Evolutionary conservation across 2,797 vertebrate species (phyloP).

Genomic region (Aulostomus chinensis): DNA sequence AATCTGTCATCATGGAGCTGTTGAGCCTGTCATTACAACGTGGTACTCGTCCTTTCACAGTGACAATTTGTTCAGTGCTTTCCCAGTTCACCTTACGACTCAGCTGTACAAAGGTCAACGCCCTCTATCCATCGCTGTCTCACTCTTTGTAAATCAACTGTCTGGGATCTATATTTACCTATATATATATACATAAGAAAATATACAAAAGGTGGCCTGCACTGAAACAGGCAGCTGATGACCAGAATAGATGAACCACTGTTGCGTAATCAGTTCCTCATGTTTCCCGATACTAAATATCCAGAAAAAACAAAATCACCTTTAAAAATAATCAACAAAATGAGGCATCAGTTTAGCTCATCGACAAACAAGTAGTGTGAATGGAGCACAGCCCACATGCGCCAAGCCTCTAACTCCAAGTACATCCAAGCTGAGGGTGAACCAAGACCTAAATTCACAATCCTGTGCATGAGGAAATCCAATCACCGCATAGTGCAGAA

Average conservation of each 20-base stretch:
- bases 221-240: conserved; percentile 13
- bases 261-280: conserved; percentile 1
- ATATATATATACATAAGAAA: too few species aligned
- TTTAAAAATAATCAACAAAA: not conserved
- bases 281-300: not conserved
- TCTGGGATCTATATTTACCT: too few species aligned
- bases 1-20: conserved; percentile 69
- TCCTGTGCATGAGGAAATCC: conserved; percentile 57
- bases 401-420: conserved; percentile 41
- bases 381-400: conserved; percentile 21
- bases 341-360: conserved; percentile 9
- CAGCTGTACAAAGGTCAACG: conserved; percentile 51
- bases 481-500: conserved; percentile 65
- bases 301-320: not conserved
- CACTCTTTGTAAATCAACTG: conserved; percentile 42
- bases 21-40: conserved; percentile 71
- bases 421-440: conserved; percentile 32
- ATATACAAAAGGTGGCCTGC: too few species aligned
- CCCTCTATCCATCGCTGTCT: conserved; percentile 49
- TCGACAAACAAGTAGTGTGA: conserved; percentile 26
- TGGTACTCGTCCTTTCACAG: conserved; percentile 68
- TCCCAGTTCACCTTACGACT: conserved; percentile 59
- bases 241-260: conserved; percentile 17
- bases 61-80: conserved; percentile 73
- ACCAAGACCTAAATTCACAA: conserved; percentile 42